Conservation (phyloP, 2,888 invertebrate genomes). For the Magallana nippona region DNA sequence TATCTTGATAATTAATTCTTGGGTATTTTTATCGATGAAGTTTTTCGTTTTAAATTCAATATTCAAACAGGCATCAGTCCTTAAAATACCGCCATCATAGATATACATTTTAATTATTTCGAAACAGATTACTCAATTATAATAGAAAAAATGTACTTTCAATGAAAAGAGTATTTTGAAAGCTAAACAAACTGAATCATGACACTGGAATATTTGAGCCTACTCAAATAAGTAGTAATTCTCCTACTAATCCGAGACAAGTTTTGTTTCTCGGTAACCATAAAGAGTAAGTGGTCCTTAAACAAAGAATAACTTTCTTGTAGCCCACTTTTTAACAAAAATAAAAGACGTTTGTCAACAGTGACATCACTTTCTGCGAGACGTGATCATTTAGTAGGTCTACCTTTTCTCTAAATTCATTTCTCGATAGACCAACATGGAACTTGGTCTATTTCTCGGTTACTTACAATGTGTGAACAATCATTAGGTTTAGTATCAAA, state of each 20-base stretch:
- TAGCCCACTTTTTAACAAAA: slow-evolving; percentile 2
- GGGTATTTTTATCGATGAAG: no score
- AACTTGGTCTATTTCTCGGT: background rate
- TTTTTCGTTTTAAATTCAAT: no score
- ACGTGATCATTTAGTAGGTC: background rate
- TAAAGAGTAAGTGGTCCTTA: background rate
- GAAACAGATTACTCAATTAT: no score
- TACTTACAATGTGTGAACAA: slow-evolving; percentile 23
- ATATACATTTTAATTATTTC: no score
- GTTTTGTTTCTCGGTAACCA: background rate
- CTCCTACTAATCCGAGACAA: background rate
- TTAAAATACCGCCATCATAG: no score
- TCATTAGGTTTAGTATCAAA: slow-evolving; percentile 3
- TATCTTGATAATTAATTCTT: no score
- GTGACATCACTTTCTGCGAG: background rate
- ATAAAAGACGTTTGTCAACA: slow-evolving; percentile 24
- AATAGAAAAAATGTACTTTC: no score
- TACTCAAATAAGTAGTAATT: no score
- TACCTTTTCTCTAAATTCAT: slow-evolving; percentile 20
- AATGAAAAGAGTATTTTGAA: no score
- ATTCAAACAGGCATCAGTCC: no score
- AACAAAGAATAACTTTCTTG: background rate
- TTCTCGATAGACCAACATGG: slow-evolving; percentile 23
- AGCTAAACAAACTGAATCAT: no score
- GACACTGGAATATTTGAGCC: no score